Evolutionary conservation across 2,888 invertebrate species (phyloP).

Genomic region (Heliconius cydno): DNA sequence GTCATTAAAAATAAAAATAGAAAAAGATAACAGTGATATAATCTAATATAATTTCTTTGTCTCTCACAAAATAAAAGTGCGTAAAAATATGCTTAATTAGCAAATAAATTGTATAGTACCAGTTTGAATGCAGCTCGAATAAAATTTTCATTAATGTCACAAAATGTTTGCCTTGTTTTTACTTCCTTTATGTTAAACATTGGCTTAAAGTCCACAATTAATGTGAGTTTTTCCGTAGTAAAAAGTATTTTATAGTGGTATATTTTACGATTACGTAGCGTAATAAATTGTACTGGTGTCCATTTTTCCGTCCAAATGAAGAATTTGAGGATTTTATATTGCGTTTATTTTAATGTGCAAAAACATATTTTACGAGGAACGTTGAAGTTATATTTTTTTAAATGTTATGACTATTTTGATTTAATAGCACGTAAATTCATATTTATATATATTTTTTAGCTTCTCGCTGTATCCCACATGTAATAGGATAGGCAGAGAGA

Average conservation of each 20-base stretch:
- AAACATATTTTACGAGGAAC: conserved; percentile 3
- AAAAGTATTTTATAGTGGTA: conserved; percentile 28
- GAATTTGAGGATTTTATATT: conserved; percentile 19
- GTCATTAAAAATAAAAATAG: no score
- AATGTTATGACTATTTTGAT: conserved; percentile 7
- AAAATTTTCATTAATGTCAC: conserved; percentile 32
- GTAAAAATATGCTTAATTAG: conserved; percentile 21
- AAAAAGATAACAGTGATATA: background rate
- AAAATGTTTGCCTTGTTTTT: conserved; percentile 25
- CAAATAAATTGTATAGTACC: conserved; percentile 33
- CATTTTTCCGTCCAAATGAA: conserved; percentile 19
- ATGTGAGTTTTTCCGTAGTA: conserved; percentile 14
- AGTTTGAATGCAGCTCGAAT: conserved; percentile 34
- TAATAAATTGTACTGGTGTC: conserved; percentile 20
- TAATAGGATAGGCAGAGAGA: no score
- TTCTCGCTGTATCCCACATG: no score
- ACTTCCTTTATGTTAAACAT: conserved; percentile 27
- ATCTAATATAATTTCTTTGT: background rate
- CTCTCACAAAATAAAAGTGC: background rate
- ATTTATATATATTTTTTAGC: background rate
- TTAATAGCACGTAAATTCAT: background rate
- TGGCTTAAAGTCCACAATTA: conserved; percentile 29
- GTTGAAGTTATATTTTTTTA: background rate
- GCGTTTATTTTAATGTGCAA: conserved; percentile 10
- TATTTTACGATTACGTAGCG: conserved; percentile 20